phyloP scores from a whole-genome alignment of 2,113 vertebrate species.

The Bos taurus region ARS-UCD2.0 NC_037338.1:33121501-33122000 shows the following conservation, averaged over 20 bases:
- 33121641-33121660: conserved; percentile 35
- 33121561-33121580: conserved; percentile 4
- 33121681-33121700: not conserved
- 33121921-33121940: not conserved
- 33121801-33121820: not conserved
- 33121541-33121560: not conserved
- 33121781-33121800: not conserved
- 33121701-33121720: not conserved
- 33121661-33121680: not conserved
- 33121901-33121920: not conserved
- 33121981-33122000: conserved; percentile 2
- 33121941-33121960: not conserved
- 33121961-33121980: not conserved
- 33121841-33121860: not conserved
- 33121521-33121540: not conserved
- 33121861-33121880: not conserved
- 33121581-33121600: not conserved
- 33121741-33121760: not conserved
- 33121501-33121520: not conserved
- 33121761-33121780: not conserved
- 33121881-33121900: not conserved
- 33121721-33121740: not conserved
- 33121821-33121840: not conserved
- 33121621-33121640: conserved; percentile 17
- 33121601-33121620: conserved; percentile 25